These are phyloP conservation scores for Diplolepis rosae DNA, from an alignment of 2,888 invertebrate species.

Conservation along the genomic window DNA sequence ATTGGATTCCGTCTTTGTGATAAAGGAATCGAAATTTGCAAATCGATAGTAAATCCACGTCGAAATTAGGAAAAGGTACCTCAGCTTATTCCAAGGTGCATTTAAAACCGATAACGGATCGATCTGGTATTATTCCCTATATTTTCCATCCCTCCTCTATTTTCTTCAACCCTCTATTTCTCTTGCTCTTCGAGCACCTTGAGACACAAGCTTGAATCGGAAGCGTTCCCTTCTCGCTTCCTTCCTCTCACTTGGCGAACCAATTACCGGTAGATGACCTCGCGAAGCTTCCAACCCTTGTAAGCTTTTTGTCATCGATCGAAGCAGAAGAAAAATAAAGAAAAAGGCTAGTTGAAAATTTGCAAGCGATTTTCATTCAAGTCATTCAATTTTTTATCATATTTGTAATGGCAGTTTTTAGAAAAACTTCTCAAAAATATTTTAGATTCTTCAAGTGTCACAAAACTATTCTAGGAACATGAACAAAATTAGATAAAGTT, in stretches of 20 bases:
- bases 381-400: too few species aligned
- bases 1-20: conserved; percentile 1
- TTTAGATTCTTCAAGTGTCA: too few species aligned
- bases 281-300: background rate
- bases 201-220: conserved; percentile 40
- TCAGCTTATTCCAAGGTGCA: conserved; percentile 12
- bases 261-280: conserved; percentile 39
- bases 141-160: background rate
- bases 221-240: conserved; percentile 40
- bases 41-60: conserved; percentile 22
- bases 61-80: conserved; percentile 20
- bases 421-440: too few species aligned
- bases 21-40: background rate
- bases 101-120: conserved; percentile 6
- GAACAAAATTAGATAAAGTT: too few species aligned
- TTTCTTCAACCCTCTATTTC: conserved; percentile 5
- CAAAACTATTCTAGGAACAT: too few species aligned
- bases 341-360: background rate
- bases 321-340: background rate
- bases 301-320: background rate
- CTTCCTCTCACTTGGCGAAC: conserved; percentile 41
- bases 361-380: too few species aligned
- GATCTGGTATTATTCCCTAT: conserved; percentile 16
- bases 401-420: too few species aligned
- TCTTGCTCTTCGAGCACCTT: background rate